These are phyloP conservation scores for Sesamia inferens DNA, from an alignment of 2,888 invertebrate genomes.

Conservation along the genomic window DNA sequence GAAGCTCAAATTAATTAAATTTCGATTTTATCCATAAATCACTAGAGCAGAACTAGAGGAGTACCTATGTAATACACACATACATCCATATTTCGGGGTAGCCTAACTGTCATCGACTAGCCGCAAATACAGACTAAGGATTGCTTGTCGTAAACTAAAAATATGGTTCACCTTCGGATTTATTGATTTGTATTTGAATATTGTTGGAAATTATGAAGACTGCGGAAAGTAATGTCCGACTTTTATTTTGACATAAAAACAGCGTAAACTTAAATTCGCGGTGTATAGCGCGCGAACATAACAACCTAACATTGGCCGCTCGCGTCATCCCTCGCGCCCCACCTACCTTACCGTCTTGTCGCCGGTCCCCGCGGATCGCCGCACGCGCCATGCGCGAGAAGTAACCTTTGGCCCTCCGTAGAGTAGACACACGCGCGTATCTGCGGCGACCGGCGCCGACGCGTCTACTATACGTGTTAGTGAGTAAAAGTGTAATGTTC, in stretches of 20 bases:
- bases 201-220: constrained; percentile 27
- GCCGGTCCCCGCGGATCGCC: too few species aligned
- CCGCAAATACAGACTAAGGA: too few species aligned
- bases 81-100: not conserved
- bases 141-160: constrained; percentile 53
- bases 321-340: too few species aligned
- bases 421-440: too few species aligned
- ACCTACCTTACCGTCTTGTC: too few species aligned
- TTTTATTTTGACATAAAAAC: constrained; percentile 29
- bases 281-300: too few species aligned
- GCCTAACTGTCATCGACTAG: not conserved
- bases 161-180: constrained; percentile 54
- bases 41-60: not conserved
- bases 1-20: not conserved
- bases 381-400: too few species aligned
- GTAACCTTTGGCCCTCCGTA: too few species aligned
- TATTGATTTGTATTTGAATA: constrained; percentile 33
- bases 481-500: too few species aligned
- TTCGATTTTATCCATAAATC: not conserved
- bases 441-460: too few species aligned
- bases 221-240: constrained; percentile 27
- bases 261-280: constrained; percentile 23
- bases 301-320: too few species aligned
- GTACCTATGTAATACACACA: not conserved
- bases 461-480: too few species aligned